Base-by-base conservation (phyloP, 1,140 invertebrate species). In the Papilio polytes region DNA sequence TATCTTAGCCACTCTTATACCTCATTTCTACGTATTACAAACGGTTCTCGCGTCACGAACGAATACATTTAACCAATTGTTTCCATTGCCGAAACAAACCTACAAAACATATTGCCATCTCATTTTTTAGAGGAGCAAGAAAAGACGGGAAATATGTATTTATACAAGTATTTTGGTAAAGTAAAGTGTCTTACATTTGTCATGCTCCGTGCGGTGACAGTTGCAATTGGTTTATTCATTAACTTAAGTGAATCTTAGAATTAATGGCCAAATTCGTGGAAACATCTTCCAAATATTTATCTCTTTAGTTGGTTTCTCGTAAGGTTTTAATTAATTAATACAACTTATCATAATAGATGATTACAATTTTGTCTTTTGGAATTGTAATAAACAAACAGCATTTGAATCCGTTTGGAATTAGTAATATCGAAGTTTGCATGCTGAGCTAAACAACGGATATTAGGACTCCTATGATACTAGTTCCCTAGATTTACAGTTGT, bases 221-320 rank as follows among this genome's bases (percentile, higher is more conserved):
- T 18, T 70, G 13, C 63, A 70, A 70, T 70, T 70, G 26, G 63
- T 12, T 70, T 70, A 31, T 70, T 8, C 26, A 70, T 70, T 70
- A 36, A 70, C 63, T 70, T 70, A 70, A 70, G 63, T 70, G 63
- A 70, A 70, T 70, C 26, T 36, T 26, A 31, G 18, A 70, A 70
- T 70, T 70, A 70, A 70, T 36, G 63, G 10, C 26, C 26, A 31
- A 7, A 70, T 20, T 36, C 63, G 26, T 31, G 22, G 26, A 31
- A 31, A 22, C 59, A 26, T 31, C 22, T 63, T 70, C 3, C 13
- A 15, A 26, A 36, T 18, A 36, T 70, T 70, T 36, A 70, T 36
- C 6, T 31, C 26, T 70, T 13, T 15, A 31, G 63, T 70, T 36
- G 63, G 22, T 31, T 31, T 31, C 63, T 66, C 22, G 3, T 2